Evolutionary conservation across 2,888 invertebrate genomes (phyloP), one percentile per base, ranked within the genome.

Genomic region (Polydrusus cervinus): DNA sequence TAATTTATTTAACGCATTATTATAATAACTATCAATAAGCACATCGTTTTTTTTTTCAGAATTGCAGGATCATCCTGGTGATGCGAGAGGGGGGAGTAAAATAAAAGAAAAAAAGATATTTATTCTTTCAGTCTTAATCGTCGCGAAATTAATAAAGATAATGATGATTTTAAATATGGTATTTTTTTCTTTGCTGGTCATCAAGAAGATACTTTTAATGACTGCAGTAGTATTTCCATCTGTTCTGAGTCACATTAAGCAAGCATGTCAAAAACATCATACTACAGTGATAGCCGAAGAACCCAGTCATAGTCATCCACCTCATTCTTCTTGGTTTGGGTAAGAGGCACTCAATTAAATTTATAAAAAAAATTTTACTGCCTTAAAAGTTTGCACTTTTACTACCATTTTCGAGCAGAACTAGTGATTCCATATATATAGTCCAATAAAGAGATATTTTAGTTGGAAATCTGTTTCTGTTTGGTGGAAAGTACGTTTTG

Each of bases 161-260:
- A 92, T 93, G 80, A 82, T 92, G 11, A 82, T 93, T 51, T 85
- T 92, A 25, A 86, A 92, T 0, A 91, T 92, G 0, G 89, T 92
- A 3, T 88, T 93, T 3, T 85, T 92, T 10, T 88, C 90, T 0
- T 90, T 93, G 0, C 84, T 93, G 79, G 88, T 92, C 80, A 92
- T 93, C 78, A 93, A 93, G 86, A 93, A 93, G 80, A 85, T 92
- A 2, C 85, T 93, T 11, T 85, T 93, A 3, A 84, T 91, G 0
- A 91, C 89, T 9, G 91, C 92, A 0, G 81, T 93, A 10, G 84
- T 92, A 34, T 83, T 92, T 18, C 92, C 93, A 1, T 74, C 77
- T 14, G 76, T 81, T 8, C 55, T 83, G 11, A 79, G 79, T 55
- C 78, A 81, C 60, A 80, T 83, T n/a, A 82, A 81, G 66, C 71